phyloP scores from a whole-genome alignment of 2,113 vertebrate genomes.

The Barbus barbus region DNA sequence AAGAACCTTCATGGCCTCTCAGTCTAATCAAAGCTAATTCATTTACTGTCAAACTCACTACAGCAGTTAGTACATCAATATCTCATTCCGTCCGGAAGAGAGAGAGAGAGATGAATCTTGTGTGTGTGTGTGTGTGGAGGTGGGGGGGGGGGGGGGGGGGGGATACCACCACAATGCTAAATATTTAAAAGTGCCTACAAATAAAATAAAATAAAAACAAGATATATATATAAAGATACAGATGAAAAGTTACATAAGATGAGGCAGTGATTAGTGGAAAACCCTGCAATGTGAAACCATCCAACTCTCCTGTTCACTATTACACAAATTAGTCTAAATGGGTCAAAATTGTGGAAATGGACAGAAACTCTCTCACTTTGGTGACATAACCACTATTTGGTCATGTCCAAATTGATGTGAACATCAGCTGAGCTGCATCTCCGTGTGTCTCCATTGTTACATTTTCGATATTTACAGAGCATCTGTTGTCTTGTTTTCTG shows the following conservation, averaged over 20 bases:
- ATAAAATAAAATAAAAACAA: too few relatives aligned
- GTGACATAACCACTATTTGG: background rate
- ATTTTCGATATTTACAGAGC: background rate
- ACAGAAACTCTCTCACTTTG: background rate
- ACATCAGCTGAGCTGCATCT: background rate
- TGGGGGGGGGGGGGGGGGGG: too few relatives aligned
- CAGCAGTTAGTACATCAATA: background rate
- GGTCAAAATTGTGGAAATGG: too few relatives aligned
- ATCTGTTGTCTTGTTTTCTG: background rate
- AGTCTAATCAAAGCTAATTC: constrained; percentile 11
- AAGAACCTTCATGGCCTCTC: background rate
- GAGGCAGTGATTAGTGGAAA: too few relatives aligned
- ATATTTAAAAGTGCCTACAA: too few relatives aligned
- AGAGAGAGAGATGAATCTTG: background rate
- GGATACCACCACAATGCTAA: background rate
- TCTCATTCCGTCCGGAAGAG: background rate
- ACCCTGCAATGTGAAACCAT: too few relatives aligned
- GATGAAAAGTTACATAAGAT: too few relatives aligned
- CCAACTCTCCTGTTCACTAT: too few relatives aligned
- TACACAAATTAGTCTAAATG: too few relatives aligned
- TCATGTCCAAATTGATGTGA: background rate
- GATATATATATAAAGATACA: too few relatives aligned
- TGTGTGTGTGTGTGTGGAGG: too few relatives aligned
- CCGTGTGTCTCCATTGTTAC: background rate
- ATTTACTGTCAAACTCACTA: constrained; percentile 25